A percentile compares a stretch with the other conserved stretches of the same genome.
Conservation (phyloP, 2,113 vertebrate genomes). For the Pyxicephalus adspersus region DNA sequence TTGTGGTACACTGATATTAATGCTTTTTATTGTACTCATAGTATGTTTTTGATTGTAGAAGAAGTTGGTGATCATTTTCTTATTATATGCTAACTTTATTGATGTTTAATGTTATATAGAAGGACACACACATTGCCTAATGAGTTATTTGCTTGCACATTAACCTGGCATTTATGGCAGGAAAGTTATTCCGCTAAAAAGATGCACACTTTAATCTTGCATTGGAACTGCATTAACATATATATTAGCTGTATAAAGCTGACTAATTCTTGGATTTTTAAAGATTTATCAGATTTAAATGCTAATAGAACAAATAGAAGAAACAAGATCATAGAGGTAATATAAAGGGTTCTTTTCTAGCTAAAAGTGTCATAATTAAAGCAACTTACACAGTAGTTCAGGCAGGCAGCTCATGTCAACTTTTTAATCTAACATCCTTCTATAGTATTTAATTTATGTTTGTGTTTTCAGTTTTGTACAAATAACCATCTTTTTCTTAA, state of each 20-base stretch:
- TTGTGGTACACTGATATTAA: no score
- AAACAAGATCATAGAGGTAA: neutral
- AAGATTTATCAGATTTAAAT: conserved; percentile 13
- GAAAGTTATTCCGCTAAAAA: conserved; percentile 46
- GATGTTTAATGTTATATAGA: neutral
- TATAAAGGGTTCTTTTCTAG: neutral
- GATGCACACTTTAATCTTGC: conserved; percentile 49
- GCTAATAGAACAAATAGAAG: neutral
- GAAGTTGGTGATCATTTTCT: no score
- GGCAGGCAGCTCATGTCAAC: no score
- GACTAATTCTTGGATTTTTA: conserved; percentile 48
- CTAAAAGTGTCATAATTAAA: no score
- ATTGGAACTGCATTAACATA: conserved; percentile 56
- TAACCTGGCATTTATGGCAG: conserved; percentile 49
- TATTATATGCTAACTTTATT: no score
- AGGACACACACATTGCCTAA: neutral
- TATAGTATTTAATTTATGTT: no score
- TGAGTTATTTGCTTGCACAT: conserved; percentile 50
- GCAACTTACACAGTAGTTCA: no score
- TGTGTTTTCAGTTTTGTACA: no score
- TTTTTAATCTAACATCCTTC: no score
- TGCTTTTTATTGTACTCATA: no score
- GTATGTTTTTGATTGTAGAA: no score
- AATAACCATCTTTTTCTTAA: no score
- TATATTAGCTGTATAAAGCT: conserved; percentile 48